Evolutionary conservation across 2,888 invertebrate genomes (phyloP), one percentile per base, ranked within the genome.

Genomic region (Zygogramma bicolorata): DNA sequence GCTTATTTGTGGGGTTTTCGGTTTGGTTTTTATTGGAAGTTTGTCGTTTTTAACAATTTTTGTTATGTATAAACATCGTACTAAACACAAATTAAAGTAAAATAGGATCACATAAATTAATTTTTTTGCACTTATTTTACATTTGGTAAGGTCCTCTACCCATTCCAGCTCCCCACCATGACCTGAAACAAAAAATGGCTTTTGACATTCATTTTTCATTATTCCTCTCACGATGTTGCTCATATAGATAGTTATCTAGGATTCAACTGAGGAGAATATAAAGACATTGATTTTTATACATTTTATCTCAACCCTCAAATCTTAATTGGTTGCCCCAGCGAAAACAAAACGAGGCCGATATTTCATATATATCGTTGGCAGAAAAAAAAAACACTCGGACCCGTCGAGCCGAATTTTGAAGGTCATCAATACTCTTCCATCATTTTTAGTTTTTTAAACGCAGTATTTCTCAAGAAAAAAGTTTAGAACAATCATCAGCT

Each of bases 161-260:
- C 73, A 84, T 77, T 40, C 82, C 82, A 40, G 84, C 81, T 68
- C 86, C 85, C 86, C 87, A 86, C 87, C 86, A 86, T 2, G 85
- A 83, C 84, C 86, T 86, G 73, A 38, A 77, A 73, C 42, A 69
- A 69, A 71, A 68, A 34, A 31, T 1, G 27, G 18, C 34, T 22
- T 6, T 20, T 6, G 72, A 53, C 46, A 46, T 7, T 20, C 8
- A 46, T 18, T 18, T 20, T 18, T 20, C n/a, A 38, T 38, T 13
- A 38, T 10, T 13, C n/a, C 13, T 38, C 2, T 10, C 38, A 13
- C n/a, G 0, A 38, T 3, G n/a, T n/a, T n/a, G n/a, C n/a, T 59
- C 38, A n/a, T 57, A 63, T 13, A 38, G 40, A 20, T 42, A 22
- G 59, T 67, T 13, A 34, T 34, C 3, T 34, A 34, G 2, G 10